These are phyloP conservation scores for Luehdorfia chinensis DNA, from an alignment of 1,140 invertebrate genomes.

Conservation along the genomic window DNA sequence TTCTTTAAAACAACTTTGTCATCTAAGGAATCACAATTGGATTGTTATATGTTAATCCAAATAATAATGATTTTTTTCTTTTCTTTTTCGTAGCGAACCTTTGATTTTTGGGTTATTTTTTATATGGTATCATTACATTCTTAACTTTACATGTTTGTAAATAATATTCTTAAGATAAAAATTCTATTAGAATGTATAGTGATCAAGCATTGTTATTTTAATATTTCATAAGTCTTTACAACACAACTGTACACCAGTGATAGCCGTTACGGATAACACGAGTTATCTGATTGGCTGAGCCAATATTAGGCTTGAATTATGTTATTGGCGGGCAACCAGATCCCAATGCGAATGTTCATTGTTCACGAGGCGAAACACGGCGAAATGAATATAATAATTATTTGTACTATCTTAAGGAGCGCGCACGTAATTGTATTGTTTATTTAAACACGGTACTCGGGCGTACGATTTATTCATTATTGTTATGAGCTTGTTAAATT, in stretches of 20 bases:
- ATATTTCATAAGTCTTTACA: slow-evolving; percentile 23
- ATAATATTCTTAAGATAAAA: too few relatives aligned
- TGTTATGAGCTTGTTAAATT: slow-evolving; percentile 1
- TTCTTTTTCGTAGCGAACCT: too few relatives aligned
- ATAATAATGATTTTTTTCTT: too few relatives aligned
- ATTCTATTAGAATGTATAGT: too few relatives aligned
- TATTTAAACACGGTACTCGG: slow-evolving; percentile 3
- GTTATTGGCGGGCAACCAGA: slow-evolving; percentile 32
- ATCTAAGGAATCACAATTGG: too few relatives aligned
- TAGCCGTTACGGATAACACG: slow-evolving; percentile 33
- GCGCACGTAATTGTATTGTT: slow-evolving; percentile 10
- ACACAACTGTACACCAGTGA: slow-evolving; percentile 24
- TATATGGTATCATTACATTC: too few relatives aligned
- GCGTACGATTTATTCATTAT: background rate
- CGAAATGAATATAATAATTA: slow-evolving; percentile 17
- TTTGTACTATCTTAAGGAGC: slow-evolving; percentile 5
- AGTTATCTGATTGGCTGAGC: slow-evolving; percentile 41
- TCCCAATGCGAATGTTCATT: slow-evolving; percentile 31
- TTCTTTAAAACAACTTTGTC: too few relatives aligned
- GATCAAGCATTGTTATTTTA: too few relatives aligned
- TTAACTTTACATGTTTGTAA: too few relatives aligned
- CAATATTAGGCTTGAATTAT: slow-evolving; percentile 56
- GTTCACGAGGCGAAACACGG: slow-evolving; percentile 14
- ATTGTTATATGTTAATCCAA: too few relatives aligned
- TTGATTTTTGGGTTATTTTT: too few relatives aligned